A percentile compares a stretch with the other conserved stretches of the same genome.
phyloP scores from a whole-genome alignment of 2,113 vertebrate species.

The Micromys minutus region DNA sequence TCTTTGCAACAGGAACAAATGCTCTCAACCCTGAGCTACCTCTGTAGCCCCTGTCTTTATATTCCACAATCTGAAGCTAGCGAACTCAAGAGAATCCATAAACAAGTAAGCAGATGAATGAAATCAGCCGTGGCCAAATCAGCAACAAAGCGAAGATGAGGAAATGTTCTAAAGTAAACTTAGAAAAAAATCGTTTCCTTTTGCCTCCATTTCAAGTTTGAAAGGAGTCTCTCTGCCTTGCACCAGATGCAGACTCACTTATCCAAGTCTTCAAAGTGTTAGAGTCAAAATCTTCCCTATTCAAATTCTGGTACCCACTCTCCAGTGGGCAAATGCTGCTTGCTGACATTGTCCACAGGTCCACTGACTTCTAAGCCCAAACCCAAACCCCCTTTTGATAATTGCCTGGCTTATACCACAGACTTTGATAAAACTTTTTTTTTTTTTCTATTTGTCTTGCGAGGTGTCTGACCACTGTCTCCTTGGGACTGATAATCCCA shows the following conservation, averaged over 20 bases:
- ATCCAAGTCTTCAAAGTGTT: neutral
- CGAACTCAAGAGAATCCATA: neutral
- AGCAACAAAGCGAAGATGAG: fast-evolving
- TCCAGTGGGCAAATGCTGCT: neutral
- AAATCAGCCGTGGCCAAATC: neutral
- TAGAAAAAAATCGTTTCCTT: neutral
- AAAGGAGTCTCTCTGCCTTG: neutral
- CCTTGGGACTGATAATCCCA: neutral
- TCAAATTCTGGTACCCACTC: fast-evolving
- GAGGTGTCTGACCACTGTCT: neutral
- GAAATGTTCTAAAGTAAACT: neutral
- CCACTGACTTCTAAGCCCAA: neutral
- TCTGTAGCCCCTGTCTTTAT: neutral
- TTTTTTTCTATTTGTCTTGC: fast-evolving
- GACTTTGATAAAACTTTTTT: too few species aligned
- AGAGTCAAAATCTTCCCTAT: too few species aligned
- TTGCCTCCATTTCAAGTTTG: neutral
- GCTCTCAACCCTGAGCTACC: neutral
- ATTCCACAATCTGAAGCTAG: neutral
- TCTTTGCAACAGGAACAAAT: neutral
- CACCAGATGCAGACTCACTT: neutral
- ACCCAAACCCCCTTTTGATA: neutral
- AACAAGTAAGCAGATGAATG: neutral
- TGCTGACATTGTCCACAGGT: neutral
- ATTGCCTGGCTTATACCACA: too few species aligned